A percentile compares a stretch with the other conserved stretches of the same genome.
Conservation (phyloP, 2,797 vertebrate species). For the Pseudochaenichthys georgianus region DNA sequence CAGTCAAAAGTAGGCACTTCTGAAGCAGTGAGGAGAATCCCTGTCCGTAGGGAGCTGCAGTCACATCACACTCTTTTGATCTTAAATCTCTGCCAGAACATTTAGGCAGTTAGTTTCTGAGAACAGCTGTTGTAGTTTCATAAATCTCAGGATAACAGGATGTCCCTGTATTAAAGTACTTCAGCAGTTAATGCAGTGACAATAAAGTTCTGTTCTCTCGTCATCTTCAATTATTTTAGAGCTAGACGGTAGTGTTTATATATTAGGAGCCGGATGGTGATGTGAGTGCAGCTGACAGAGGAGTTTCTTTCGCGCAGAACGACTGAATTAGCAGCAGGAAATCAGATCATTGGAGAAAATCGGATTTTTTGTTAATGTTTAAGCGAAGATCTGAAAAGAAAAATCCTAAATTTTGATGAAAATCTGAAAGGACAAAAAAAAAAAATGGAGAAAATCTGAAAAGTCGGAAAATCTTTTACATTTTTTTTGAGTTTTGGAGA, state of each 20-base stretch:
- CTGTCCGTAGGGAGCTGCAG: background rate
- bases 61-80: background rate
- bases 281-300: conserved; percentile 23
- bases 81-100: background rate
- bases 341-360: background rate
- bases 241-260: background rate
- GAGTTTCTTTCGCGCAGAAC: background rate
- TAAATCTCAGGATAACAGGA: no score
- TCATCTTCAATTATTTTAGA: no score
- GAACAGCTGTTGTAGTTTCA: no score
- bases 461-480: no score
- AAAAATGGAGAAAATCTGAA: no score
- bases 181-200: background rate
- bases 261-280: background rate
- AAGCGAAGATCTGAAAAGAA: no score
- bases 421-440: no score
- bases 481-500: no score
- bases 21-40: conserved; percentile 68
- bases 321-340: conserved; percentile 32
- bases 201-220: no score
- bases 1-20: conserved; percentile 82
- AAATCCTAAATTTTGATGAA: no score
- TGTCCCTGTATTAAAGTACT: background rate
- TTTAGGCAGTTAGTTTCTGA: no score
- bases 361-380: no score